Base-by-base conservation (phyloP, 2,797 vertebrate species). In the Dromococcyx pavoninus region DNA sequence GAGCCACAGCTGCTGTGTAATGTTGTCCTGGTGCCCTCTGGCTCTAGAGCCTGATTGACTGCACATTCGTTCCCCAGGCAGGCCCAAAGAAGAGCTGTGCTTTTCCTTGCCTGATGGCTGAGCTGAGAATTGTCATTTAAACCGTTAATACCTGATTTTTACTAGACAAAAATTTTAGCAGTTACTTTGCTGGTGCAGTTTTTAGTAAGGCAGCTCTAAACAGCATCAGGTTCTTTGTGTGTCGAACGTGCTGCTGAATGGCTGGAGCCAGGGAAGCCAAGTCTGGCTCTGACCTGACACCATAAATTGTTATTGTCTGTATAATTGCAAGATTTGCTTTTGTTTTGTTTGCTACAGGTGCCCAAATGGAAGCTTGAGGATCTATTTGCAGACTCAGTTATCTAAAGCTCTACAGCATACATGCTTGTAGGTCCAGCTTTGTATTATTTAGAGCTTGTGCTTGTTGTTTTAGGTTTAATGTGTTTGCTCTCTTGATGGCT, bases 381-480 rank as follows among this genome's bases (percentile, higher is more conserved):
- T 70, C 46, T 95, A 32, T 88, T 65, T 92, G 76, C 76, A 80
- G 35, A 73, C 32, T 17, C 25, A 56, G 66, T 57, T 76, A 81
- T 64, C 39, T 70, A 60, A 91, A 86, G 64, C 74, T 88, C 81
- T 91, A 89, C 86, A 77, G 83, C 77, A 72, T 35, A 41, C 73
- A 64, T 30, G 41, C 64, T 84, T 61, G 33, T 54, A 71, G 66
- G 71, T 39, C 83, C 88, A 92, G 82, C 44, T 85, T 94, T 84
- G 41, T 91, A 82, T 91, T 85, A 93, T 93, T 94, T 92, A 92
- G 85, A 92, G 81, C 67, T 91, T 95, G 93, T 88, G 54, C 74
- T 79, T 90, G 85, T 91, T 96, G 91, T 92, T 95, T 91, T 93
- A 77, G 71, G 44, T 94, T 96, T 94, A 94, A 95, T 94, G 60